phyloP scores from a whole-genome alignment of 2,797 vertebrate species.

The Ceryle rudis region DNA sequence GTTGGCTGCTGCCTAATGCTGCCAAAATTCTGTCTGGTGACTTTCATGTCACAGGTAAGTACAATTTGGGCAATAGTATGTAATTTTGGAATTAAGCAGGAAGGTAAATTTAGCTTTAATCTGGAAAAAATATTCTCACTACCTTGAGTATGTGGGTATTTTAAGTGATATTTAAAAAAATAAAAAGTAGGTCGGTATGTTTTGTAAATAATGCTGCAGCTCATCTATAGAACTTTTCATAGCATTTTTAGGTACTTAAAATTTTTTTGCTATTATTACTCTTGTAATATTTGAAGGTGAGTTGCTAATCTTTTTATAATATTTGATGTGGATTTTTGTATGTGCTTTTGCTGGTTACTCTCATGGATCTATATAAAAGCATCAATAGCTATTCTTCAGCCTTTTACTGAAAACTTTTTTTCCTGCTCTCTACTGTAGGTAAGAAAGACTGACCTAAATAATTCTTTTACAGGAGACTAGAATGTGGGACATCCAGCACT shows the following conservation, averaged over 20 bases:
- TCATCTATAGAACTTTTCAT: neutral
- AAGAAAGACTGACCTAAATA: slow-evolving; percentile 61
- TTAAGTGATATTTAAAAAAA: neutral
- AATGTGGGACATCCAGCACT: slow-evolving; percentile 13
- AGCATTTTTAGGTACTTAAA: neutral
- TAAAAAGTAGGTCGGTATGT: neutral
- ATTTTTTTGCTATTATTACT: neutral
- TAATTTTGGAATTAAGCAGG: neutral
- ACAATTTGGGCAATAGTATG: neutral
- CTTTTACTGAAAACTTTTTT: slow-evolving; percentile 16
- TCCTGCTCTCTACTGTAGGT: neutral
- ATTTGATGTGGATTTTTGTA: neutral
- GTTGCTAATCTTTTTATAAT: neutral
- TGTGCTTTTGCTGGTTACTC: neutral
- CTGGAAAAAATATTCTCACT: neutral
- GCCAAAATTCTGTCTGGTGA: neutral
- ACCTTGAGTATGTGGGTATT: neutral
- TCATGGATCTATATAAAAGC: neutral
- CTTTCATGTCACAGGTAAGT: neutral
- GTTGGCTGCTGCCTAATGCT: neutral
- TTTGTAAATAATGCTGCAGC: neutral
- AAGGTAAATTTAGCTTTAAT: neutral
- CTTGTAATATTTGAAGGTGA: neutral
- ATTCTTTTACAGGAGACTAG: slow-evolving; percentile 2
- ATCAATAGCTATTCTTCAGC: neutral